Evolutionary conservation across 2,797 vertebrate species (phyloP).

Genomic region (Poecilia wingei): DNA sequence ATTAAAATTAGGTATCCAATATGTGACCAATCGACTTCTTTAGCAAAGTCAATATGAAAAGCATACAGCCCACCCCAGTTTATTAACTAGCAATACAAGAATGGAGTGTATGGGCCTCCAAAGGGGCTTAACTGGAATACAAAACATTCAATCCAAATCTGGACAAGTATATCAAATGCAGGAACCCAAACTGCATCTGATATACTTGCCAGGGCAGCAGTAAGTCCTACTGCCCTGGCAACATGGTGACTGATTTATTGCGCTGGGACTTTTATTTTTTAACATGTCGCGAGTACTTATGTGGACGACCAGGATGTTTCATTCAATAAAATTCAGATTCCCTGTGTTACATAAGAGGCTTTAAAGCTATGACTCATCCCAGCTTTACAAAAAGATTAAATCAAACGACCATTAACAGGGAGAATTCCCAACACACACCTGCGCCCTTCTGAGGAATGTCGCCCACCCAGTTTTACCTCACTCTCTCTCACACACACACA

Average conservation of each 20-base stretch:
- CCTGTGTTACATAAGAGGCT: background rate
- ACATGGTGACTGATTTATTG: background rate
- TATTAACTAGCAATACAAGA: background rate
- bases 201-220: no score
- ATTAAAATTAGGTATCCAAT: background rate
- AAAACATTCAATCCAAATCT: background rate
- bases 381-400: slow-evolving; percentile 19
- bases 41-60: background rate
- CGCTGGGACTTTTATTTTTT: background rate
- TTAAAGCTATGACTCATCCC: background rate
- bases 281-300: background rate
- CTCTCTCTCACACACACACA: background rate
- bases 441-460: slow-evolving; percentile 74
- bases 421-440: slow-evolving; percentile 63
- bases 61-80: background rate
- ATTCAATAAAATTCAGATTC: background rate
- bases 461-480: slow-evolving; percentile 64
- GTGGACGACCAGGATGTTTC: background rate
- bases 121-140: background rate
- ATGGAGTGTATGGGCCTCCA: background rate
- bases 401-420: slow-evolving; percentile 2
- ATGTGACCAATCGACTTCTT: background rate
- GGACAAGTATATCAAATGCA: background rate
- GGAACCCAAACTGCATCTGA: background rate
- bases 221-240: background rate